Base-by-base conservation (phyloP, 2,888 invertebrate genomes). In the Salticus scenicus region DNA sequence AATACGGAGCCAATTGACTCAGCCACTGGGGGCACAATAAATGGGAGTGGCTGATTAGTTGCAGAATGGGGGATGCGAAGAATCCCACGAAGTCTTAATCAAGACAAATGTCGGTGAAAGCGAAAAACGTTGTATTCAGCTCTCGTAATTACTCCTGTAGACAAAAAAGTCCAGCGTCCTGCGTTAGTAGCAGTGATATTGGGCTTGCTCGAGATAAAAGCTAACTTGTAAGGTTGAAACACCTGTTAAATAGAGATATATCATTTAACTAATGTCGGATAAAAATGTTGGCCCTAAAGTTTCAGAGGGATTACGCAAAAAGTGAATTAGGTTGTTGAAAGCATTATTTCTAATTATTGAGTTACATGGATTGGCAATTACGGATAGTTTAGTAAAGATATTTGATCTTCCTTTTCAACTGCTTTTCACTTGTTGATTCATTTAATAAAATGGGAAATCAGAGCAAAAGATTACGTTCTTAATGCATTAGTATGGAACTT, bases 71-170 rank as follows among this genome's bases (percentile, higher is more conserved):
- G 70, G 17, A 37, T 41, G 33, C 47, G 41, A 73, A 24, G 63
- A 17, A 27, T 31, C 66, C 66, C 66, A 67, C 4, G 17, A 57
- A 57, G 24, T 63, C 41, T 42, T 79, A 79, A 79, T 72, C 64
- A 79, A 79, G 79, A 79, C 64, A 47, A 79, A 79, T 79, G 79
- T 72, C 14, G 31, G 66, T 72, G 64, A 79, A 66, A 79, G 79
- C 72, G 71, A 64, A 79, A 79, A 79, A 42, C 64, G 79, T 47
- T 79, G 79, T 79, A 79, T 72, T 47, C 37, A 33, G 66, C 64
- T 42, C 31, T 31, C 24, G 41, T 72, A 63, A 79, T 72, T 79
- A 63, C 28, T 31, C 14, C 10, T 71, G 71, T 42, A 70, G 57
- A 57, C 57, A 70, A 77, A 77, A 77, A 57, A 24, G 24, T 24